Evolutionary conservation across 1,140 invertebrate genomes (phyloP), one percentile per base, ranked within the genome.

Genomic region (Drosophila mauritiana): DNA sequence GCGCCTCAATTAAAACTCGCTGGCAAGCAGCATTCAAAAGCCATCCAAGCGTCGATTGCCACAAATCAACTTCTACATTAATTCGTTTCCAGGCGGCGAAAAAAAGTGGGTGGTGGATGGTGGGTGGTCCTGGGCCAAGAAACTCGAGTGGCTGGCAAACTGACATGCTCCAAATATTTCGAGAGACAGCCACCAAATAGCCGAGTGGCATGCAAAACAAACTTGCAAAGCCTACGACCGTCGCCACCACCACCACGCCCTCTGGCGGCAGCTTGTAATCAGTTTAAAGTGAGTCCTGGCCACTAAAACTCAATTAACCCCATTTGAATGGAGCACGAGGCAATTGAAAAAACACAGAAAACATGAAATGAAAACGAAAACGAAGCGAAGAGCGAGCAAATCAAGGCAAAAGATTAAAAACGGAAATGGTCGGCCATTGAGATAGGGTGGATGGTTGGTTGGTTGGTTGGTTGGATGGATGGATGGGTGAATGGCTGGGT

Each of bases 251-350:
- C 27, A 31, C 7, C 27, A 31, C 31, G 31, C 36, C 36, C 39
- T 45, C 48, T 4, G n/a, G 52, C 48, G 65, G 64, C 62, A 61
- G 76, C 69, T 75, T 89, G 80, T 89, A 89, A 89, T 89, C 84
- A 78, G 74, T 89, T 89, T 89, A 90, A 89, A 89, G 84, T 89
- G 85, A 89, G 85, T 89, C 80, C 78, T 69, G 84, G 78, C 88
- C 78, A 91, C 88, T 91, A 91, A 91, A 91, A 91, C 88, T 91
- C 88, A 91, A 91, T 91, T 91, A 91, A 91, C 88, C 88, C 78
- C 88, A 86, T 91, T 91, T 83, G 76, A 75, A 76, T 82, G 69
- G 42, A 43, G 75, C 65, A 73, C 63, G 42, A 61, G 70, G 84
- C 80, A 77, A 81, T 72, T 80, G 80, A 80, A 80, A 78, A 56